Base-by-base conservation (phyloP, 2,888 invertebrate genomes). In the Orthonychiurus folsomi region DNA sequence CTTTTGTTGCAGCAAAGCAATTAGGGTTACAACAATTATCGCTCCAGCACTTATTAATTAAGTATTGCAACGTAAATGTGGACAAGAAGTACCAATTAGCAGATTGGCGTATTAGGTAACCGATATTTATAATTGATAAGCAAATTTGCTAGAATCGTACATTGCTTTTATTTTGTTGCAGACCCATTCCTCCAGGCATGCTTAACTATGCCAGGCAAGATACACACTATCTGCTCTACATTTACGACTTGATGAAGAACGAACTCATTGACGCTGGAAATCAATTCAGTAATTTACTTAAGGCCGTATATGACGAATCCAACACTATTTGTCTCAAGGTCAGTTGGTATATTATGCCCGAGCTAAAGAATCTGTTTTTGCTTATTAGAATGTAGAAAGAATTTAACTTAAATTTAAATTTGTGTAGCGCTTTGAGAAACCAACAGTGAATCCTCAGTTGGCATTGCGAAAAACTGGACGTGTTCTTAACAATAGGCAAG, bases 41-140 rank as follows among this genome's bases (percentile, higher is more conserved):
- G 2, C 79, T 92, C 58, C 86, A 89, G 0, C 85, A 85, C 76
- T 80, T 99, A 48, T 80, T 97, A 47, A 81, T 85, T 73, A 81
- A 81, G 59, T 94, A 89, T 76, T 93, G 94, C 75, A 77, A 83
- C 53, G 80, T 93, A 24, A 81, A 85, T 63, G 84, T 88, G 0
- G 87, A 97, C 75, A 99, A 99, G 78, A 85, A 87, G 66, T 92
- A 87, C 76, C 97, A 96, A 76, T 78, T 93, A 63, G 94, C 96
- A 0, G 95, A 96, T 78, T 96, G 95, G 95, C 84, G 95, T 67
- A 87, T 93, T 64, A 82, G 88, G 83, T 84, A 75, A 63, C 27
- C 25, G 1, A 27, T 5, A n/a, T 60, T 48, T 18, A 57, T 3
- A 61, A 20, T 12, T 37, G 3, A 24, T 62, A 12, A n/a, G n/a